Evolutionary conservation across 2,888 invertebrate species (phyloP), one percentile per base, ranked within the genome.

Genomic region (Drosophila multiciliata): DNA sequence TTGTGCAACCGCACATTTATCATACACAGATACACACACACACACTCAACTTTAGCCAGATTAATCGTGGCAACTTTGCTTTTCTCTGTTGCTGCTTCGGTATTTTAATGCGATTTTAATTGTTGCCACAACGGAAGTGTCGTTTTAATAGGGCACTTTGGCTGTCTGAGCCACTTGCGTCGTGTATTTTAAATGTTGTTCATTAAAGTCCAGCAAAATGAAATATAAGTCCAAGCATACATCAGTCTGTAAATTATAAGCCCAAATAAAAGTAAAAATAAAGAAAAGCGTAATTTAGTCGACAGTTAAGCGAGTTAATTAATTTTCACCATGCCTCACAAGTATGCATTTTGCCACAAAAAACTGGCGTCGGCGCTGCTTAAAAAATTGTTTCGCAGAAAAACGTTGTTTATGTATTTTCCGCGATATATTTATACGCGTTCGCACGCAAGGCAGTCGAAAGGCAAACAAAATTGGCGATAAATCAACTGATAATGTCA

Each of bases 401-500:
- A 68, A 66, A 68, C 78, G 64, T 78, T 62, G 61, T 83, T 80
- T 76, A 73, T 70, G 70, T 69, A 66, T 73, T 73, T 82, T 20
- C 40, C 68, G 71, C 69, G 59, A 45, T 70, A 74, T 70, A 75
- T 87, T 75, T 80, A 55, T 64, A 58, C 63, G 35, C 65, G 60
- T 63, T 79, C 53, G 54, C 87, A 65, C 71, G 69, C 57, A 83
- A 69, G 59, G 62, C 87, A 69, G 83, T 80, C 72, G 29, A 29
- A 29, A 29, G 72, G 62, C 76, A 79, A 78, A 75, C 72, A 68
- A 80, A 90, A 75, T 90, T 87, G 78, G 66, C 82, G 63, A 90
- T 87, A 87, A 87, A 87, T 87, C 87, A 90, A 84, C 83, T 82
- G 89, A 89, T 90, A 90, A 87, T 90, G 89, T 87, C 89, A 58